Conservation (phyloP, 2,888 invertebrate species). For the Lithophane semibrunnea region DNA sequence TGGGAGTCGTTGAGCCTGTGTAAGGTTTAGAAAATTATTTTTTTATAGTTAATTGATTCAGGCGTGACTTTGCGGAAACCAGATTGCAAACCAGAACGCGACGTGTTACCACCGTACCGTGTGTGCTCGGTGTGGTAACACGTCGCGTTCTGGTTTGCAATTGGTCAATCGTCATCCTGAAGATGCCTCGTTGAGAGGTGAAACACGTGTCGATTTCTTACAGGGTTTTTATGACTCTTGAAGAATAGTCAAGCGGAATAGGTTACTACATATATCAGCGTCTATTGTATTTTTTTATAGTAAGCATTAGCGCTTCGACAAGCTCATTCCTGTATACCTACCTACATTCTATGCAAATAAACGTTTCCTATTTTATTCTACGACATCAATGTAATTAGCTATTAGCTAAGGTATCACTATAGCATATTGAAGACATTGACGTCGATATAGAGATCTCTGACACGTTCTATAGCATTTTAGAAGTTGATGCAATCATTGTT, state of each 20-base stretch:
- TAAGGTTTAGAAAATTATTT: background rate
- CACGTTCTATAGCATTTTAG: background rate
- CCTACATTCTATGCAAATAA: background rate
- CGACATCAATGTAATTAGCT: background rate
- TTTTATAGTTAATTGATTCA: background rate
- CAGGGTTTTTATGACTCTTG: too few relatives aligned
- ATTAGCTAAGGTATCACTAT: background rate
- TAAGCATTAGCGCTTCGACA: background rate
- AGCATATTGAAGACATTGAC: background rate
- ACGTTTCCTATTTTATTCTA: background rate
- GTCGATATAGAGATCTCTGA: background rate
- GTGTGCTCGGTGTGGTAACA: too few relatives aligned
- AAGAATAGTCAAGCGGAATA: too few relatives aligned
- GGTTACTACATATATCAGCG: too few relatives aligned
- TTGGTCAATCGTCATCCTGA: too few relatives aligned
- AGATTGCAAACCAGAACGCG: too few relatives aligned
- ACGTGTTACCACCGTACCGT: too few relatives aligned
- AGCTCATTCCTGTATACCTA: background rate
- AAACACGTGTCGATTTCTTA: too few relatives aligned
- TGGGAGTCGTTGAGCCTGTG: conserved; percentile 73
- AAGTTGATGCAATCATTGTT: background rate
- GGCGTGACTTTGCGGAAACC: too few relatives aligned
- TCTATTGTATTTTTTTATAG: background rate
- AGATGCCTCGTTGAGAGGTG: too few relatives aligned
- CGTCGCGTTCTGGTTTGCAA: too few relatives aligned